Base-by-base conservation (phyloP, 2,113 vertebrate genomes). In the Passer domesticus region DNA sequence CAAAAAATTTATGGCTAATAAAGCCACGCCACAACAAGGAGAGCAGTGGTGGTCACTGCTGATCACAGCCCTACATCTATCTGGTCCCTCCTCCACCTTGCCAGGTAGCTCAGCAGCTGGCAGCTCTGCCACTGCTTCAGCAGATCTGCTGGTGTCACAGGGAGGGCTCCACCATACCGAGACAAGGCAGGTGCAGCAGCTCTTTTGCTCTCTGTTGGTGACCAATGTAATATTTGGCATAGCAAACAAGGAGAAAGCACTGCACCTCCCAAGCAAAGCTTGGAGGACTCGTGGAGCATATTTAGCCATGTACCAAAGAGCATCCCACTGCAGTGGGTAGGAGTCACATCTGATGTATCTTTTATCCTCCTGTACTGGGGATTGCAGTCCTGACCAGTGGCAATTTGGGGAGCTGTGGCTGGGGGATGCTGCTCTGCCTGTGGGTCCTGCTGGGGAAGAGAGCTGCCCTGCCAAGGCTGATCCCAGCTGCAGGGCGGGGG, bases 291-390 rank as follows among this genome's bases (percentile, higher is more conserved):
- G 35, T 23, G 75, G 30, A 70, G 14, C 43, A 31, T 1, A 9
- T 76, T 88, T 43, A 88, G 31, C 28, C 9, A 4, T 13, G 30
- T 50, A 73, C 27, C 64, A 56, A 19, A 50, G 39, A 60, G 30
- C 44, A 22, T 10, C 6, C 56, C 25, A 19, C n/a, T 41, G 63
- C 58, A 47, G 35, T 0, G 0, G n/a, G 17, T 46, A 39, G 46
- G 15, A 50, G 31, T 86, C 59, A 28, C 20, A 69, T 31, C 63
- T 39, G 25, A 37, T 37, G 41, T 13, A 55, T 39, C 9, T 91
- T 60, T 89, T 72, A 24, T 9, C 52, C 23, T 69, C 27, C 63
- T 60, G 67, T 35, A 33, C 37, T 15, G 33, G 72, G 53, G 15
- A 43, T 20, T 46, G 31, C 52, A 41, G 19, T 33, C 52, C 64